Evolutionary conservation across 2,888 invertebrate genomes (phyloP), one percentile per base, ranked within the genome.

Genomic region (Rosalia funebris): DNA sequence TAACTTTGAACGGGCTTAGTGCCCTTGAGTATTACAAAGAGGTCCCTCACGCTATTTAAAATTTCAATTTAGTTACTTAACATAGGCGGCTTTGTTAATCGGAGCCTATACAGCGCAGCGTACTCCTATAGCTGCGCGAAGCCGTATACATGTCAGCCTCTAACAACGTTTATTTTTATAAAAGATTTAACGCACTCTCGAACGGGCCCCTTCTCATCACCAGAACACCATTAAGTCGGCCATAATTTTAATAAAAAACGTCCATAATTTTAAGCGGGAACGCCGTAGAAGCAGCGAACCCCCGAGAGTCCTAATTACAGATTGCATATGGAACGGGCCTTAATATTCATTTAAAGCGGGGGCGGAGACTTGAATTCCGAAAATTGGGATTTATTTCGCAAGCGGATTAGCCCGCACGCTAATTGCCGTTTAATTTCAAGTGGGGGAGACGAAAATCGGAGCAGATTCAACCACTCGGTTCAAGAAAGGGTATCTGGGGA

Each of bases 311-410:
- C 25, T 50, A 50, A 54, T 44, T 54, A 54, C 42, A 45, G 57
- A 63, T 62, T 62, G 59, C 63, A 65, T 60, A 65, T 63, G 56
- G 65, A 67, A 58, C 58, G 54, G 57, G 64, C 57, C 62, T 62
- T 67, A 67, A 67, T 67, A 62, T 63, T 50, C 65, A 63, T 63
- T 63, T 63, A 61, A 68, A 65, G 41, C 60, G 57, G 50, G 45
- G 50, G 31, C 52, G 59, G 63, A 57, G 62, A 47, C 63, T 53
- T 56, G 63, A 68, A 63, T 68, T 65, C 39, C 50, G 45, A 56
- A 63, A 68, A 68, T 68, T 66, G 65, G 62, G 65, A 68, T 68
- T 68, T 68, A 68, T 68, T 64, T 61, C 65, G 10, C n/a, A 63
- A 64, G 56, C 57, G 57, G 65, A 68, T 68, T 68, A 66, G 62